phyloP scores from a whole-genome alignment of 2,797 vertebrate genomes.

The Pelobates cultripes region DNA sequence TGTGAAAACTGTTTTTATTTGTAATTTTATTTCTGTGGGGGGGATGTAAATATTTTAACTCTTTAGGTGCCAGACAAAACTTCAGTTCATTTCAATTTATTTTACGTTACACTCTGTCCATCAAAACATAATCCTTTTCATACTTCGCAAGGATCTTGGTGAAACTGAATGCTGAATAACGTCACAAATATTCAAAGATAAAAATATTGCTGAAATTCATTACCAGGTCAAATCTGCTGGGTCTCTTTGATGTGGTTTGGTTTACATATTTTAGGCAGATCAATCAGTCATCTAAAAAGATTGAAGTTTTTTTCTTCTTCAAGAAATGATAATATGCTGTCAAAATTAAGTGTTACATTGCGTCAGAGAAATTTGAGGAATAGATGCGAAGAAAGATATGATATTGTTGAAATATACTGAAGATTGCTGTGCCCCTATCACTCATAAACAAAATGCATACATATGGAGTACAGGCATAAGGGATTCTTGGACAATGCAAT shows the following conservation, averaged over 20 bases:
- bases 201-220: not conserved
- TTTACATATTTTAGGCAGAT: slow-evolving; percentile 6
- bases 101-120: not conserved
- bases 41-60: too few relatives aligned
- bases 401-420: not conserved
- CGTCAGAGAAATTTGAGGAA: not conserved
- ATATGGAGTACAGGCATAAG: not conserved
- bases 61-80: too few relatives aligned
- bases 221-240: not conserved
- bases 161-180: slow-evolving; percentile 3
- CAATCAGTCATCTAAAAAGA: not conserved
- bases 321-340: not conserved
- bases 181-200: slow-evolving; percentile 18
- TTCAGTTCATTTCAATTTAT: not conserved
- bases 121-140: not conserved
- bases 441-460: not conserved
- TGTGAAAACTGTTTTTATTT: too few relatives aligned
- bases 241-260: not conserved
- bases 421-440: not conserved
- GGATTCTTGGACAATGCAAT: not conserved
- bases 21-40: too few relatives aligned
- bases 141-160: not conserved
- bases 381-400: not conserved
- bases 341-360: slow-evolving; percentile 7
- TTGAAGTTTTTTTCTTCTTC: not conserved